phyloP scores from a whole-genome alignment of 2,797 vertebrate species.

The Neostethus bicornis region DNA sequence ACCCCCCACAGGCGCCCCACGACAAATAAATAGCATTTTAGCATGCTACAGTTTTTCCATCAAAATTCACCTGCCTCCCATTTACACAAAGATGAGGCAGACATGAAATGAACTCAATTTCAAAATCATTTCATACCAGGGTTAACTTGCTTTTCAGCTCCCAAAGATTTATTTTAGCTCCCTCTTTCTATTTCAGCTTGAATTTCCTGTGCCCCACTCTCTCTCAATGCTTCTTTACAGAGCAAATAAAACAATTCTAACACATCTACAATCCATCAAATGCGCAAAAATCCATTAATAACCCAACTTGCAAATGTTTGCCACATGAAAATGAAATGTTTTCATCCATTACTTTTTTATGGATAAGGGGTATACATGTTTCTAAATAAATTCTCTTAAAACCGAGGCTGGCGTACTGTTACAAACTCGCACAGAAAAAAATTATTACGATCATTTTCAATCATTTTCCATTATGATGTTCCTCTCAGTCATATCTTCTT shows the following conservation, averaged over 20 bases:
- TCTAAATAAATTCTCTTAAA: conserved; percentile 73
- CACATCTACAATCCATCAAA: conserved; percentile 61
- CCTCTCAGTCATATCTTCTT: conserved; percentile 79
- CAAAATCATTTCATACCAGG: conserved; percentile 65
- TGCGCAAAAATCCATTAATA: conserved; percentile 73
- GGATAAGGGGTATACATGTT: conserved; percentile 60
- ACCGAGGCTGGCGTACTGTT: conserved; percentile 71
- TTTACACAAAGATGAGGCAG: conserved; percentile 49
- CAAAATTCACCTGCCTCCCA: conserved; percentile 35
- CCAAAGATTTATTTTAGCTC: conserved; percentile 63
- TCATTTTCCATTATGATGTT: conserved; percentile 80
- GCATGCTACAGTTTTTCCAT: conserved; percentile 12
- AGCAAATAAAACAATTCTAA: conserved; percentile 43
- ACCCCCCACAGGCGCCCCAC: too few relatives aligned
- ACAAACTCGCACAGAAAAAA: conserved; percentile 68
- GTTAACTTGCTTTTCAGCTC: conserved; percentile 65
- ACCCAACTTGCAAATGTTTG: conserved; percentile 71
- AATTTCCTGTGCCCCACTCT: conserved; percentile 59
- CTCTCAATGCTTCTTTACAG: conserved; percentile 58
- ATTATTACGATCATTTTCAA: conserved; percentile 83
- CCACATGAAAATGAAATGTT: conserved; percentile 75
- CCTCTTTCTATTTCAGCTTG: conserved; percentile 51
- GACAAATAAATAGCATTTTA: conserved; percentile 4
- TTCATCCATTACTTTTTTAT: conserved; percentile 61
- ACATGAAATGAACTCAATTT: conserved; percentile 61